Base-by-base conservation (phyloP, 2,888 invertebrate species). In the Heliconius hortense region DNA sequence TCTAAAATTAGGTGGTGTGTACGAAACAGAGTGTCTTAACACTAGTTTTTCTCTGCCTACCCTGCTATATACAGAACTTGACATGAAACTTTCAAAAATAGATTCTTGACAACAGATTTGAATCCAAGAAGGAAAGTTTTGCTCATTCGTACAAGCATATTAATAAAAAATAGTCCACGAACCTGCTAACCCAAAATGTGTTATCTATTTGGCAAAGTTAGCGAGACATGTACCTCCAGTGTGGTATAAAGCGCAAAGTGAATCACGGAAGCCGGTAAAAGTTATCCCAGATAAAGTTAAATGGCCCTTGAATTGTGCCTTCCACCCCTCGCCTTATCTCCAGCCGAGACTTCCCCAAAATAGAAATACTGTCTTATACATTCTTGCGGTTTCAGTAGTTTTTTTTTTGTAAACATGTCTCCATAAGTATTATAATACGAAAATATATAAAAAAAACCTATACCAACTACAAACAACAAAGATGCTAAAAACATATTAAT, bases 221-320 rank as follows among this genome's bases (percentile, higher is more conserved):
- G 63, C 69, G 31, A 70, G 69, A 69, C 73, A 70, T 77, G 76
- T 64, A 73, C 66, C 69, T 69, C 70, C 71, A 76, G 35, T 59
- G 67, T 76, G 71, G 73, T 76, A 74, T 75, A 63, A 77, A 77
- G 62, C 76, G 78, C 70, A 76, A 80, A 79, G 79, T 79, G 80
- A 79, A 77, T 77, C 77, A 74, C 74, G 79, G 76, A 79, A 80
- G 76, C 77, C 72, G 79, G 76, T 79, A 75, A 74, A 79, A 79
- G 76, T 79, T 79, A 72, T 76, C 72, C 74, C 74, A 77, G 79
- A 79, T 80, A 79, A 79, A 79, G 79, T 77, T 75, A 77, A 80
- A 80, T 77, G 79, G 77, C 72, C 75, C 76, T 76, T 76, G 78
- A 79, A 76, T 64, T 73, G 78, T 63, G 31, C 64, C 74, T 70